Conservation (phyloP, 2,888 invertebrate species). For the Cenopis cana region DNA sequence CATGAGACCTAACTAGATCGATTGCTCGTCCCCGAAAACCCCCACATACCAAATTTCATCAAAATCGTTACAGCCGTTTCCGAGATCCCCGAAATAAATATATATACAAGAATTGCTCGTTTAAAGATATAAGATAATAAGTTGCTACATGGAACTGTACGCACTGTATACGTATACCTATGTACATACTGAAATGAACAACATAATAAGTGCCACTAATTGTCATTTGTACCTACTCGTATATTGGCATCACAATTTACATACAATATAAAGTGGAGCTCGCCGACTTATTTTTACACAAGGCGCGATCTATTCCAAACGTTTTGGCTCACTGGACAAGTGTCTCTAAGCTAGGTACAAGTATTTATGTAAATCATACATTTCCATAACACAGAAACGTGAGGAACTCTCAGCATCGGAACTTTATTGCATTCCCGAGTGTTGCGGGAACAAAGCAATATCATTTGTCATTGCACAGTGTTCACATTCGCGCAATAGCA, state of each 20-base stretch:
- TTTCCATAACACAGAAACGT: slow-evolving; percentile 52
- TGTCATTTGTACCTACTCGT: background rate
- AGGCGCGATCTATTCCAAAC: slow-evolving; percentile 1
- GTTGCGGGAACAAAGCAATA: slow-evolving; percentile 60
- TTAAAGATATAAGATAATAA: too few species aligned
- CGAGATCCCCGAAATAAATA: too few species aligned
- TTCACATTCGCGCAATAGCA: slow-evolving; percentile 42
- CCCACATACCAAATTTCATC: too few species aligned
- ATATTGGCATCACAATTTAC: background rate
- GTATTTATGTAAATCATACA: slow-evolving; percentile 42
- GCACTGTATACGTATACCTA: too few species aligned
- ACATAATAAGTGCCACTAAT: background rate
- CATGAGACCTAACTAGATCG: too few species aligned
- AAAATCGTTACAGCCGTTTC: too few species aligned
- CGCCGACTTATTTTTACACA: background rate
- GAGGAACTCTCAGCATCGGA: slow-evolving; percentile 58
- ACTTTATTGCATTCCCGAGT: slow-evolving; percentile 73
- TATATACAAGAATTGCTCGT: too few species aligned
- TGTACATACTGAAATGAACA: background rate
- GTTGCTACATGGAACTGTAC: too few species aligned
- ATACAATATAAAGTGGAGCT: background rate
- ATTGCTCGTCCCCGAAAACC: too few species aligned
- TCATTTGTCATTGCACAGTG: slow-evolving; percentile 65
- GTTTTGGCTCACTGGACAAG: slow-evolving; percentile 7
- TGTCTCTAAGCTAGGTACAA: slow-evolving; percentile 24